These are phyloP conservation scores for Orchestes rusci DNA, from an alignment of 2,888 invertebrate genomes.

Conservation along the genomic window DNA sequence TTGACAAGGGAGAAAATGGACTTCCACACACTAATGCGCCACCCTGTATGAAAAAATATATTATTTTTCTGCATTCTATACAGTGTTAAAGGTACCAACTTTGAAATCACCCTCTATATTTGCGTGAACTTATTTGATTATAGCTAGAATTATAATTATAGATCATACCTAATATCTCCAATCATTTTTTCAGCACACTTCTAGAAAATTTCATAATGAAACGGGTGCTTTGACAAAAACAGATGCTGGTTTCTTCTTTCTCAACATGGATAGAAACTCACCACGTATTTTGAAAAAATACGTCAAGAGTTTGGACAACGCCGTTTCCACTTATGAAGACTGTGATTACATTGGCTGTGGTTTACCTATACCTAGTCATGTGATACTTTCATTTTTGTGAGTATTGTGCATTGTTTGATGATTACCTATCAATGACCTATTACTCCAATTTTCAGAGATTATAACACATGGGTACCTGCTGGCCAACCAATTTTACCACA, in stretches of 20 bases:
- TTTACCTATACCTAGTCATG: conserved; percentile 34
- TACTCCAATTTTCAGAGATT: conserved; percentile 28
- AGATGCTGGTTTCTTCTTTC: conserved; percentile 38
- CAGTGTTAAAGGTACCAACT: too few species aligned
- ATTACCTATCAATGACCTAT: too few species aligned
- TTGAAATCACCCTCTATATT: too few species aligned
- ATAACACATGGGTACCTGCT: conserved; percentile 39
- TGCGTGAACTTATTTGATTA: too few species aligned
- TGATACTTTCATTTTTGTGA: conserved; percentile 36
- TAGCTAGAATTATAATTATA: too few species aligned
- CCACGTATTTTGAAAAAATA: conserved; percentile 33
- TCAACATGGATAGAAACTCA: conserved; percentile 40
- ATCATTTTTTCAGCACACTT: conserved; percentile 34
- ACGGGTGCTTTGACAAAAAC: conserved; percentile 31
- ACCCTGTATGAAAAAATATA: too few species aligned
- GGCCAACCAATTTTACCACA: conserved; percentile 34
- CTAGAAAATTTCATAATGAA: conserved; percentile 34
- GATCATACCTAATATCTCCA: too few species aligned
- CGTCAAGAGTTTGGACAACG: conserved; percentile 32
- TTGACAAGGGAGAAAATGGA: too few species aligned
- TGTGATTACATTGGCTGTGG: conserved; percentile 38
- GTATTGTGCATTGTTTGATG: conserved; percentile 8
- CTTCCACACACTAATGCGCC: too few species aligned
- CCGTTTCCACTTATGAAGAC: conserved; percentile 31
- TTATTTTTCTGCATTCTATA: too few species aligned